Percentiles rank a stretch among this genome's conserved stretches.
Conservation (phyloP, 1,140 invertebrate genomes). For the Procambarus clarkii region DNA sequence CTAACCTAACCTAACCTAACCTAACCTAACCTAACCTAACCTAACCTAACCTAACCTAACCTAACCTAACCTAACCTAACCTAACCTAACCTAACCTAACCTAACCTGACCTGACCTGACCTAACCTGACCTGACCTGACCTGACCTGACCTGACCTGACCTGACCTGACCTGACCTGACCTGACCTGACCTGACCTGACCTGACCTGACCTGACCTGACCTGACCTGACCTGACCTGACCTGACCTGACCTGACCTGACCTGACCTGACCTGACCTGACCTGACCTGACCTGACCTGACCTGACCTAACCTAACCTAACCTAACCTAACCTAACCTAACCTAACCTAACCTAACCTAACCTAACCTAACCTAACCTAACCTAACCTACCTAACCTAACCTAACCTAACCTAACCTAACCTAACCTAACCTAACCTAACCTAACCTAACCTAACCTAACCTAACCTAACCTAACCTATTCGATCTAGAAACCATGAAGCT, state of each 20-base stretch:
- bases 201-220: not conserved
- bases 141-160: not conserved
- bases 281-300: constrained; percentile 32
- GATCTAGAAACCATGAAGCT: too few relatives aligned
- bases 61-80: too few relatives aligned
- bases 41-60: too few relatives aligned
- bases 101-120: constrained; percentile 4
- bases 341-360: constrained; percentile 5
- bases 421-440: not conserved
- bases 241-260: constrained; percentile 4
- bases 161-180: constrained; percentile 7
- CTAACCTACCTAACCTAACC: too few relatives aligned
- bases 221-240: not conserved
- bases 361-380: not conserved
- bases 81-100: constrained; percentile 3
- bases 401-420: not conserved
- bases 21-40: too few relatives aligned
- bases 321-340: constrained; percentile 28
- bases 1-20: too few relatives aligned
- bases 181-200: constrained; percentile 7
- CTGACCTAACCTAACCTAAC: constrained; percentile 37
- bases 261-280: constrained; percentile 31
- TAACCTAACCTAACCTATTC: too few relatives aligned
- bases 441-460: not conserved
- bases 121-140: constrained; percentile 19